A percentile compares a stretch with the other conserved stretches of the same genome.
phyloP scores from a whole-genome alignment of 2,888 invertebrate species.

The Caenorhabditis angaria region DNA sequence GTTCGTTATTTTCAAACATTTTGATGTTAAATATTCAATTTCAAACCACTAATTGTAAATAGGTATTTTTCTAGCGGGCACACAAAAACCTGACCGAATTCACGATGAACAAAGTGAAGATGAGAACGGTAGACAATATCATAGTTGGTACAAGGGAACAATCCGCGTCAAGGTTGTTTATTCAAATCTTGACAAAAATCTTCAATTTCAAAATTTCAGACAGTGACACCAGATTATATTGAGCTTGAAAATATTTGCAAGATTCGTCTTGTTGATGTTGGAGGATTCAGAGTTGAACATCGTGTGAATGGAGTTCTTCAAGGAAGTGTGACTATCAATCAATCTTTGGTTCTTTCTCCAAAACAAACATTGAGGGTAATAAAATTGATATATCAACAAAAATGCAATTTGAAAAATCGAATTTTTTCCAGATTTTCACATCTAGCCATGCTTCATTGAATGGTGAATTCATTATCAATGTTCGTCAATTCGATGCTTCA shows the following conservation, averaged over 20 bases:
- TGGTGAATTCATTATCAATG: slow-evolving; percentile 28
- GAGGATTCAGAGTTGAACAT: slow-evolving; percentile 35
- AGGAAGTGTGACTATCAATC: slow-evolving; percentile 28
- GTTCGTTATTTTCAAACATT: background rate
- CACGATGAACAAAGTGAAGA: slow-evolving; percentile 37
- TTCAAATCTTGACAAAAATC: background rate
- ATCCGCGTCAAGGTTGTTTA: slow-evolving; percentile 27
- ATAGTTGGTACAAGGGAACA: slow-evolving; percentile 43
- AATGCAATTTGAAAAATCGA: background rate
- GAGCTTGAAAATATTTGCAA: slow-evolving; percentile 43
- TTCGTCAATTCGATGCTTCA: slow-evolving; percentile 22
- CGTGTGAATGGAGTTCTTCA: slow-evolving; percentile 13
- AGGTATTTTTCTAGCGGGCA: background rate
- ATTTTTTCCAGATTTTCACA: slow-evolving; percentile 18
- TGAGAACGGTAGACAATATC: slow-evolving; percentile 17
- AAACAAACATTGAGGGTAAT: slow-evolving; percentile 34
- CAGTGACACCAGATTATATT: slow-evolving; percentile 31
- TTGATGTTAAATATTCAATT: background rate
- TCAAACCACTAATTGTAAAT: background rate
- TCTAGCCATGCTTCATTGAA: slow-evolving; percentile 9
- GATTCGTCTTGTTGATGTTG: slow-evolving; percentile 32
- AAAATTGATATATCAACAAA: background rate
- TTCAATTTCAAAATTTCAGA: slow-evolving; percentile 31
- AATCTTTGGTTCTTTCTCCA: slow-evolving; percentile 29
- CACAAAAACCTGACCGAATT: slow-evolving; percentile 24